These are phyloP conservation scores for Limnephilus lunatus DNA, from an alignment of 2,888 invertebrate species.

Conservation along the genomic window DNA sequence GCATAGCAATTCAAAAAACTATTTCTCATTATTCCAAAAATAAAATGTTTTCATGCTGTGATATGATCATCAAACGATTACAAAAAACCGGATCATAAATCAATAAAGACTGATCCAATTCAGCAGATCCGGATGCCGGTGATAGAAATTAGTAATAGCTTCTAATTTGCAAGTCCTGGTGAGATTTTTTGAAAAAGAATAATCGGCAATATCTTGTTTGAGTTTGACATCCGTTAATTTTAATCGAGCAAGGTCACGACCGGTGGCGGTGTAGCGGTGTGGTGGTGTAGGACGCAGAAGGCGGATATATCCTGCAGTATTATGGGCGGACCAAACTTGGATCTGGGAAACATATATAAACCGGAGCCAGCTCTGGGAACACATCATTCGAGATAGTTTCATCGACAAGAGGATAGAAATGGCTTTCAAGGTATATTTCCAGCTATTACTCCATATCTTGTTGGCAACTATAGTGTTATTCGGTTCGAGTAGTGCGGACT, in stretches of 20 bases:
- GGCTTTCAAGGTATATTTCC: constrained; percentile 60
- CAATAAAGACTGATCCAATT: background rate
- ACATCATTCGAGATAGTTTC: constrained; percentile 60
- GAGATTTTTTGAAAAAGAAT: constrained; percentile 18
- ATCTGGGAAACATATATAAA: constrained; percentile 53
- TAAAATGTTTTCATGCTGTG: background rate
- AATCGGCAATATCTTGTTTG: constrained; percentile 23
- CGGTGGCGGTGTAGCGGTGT: constrained; percentile 21
- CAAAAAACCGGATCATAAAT: constrained; percentile 22
- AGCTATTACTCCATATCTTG: background rate
- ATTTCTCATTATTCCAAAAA: background rate
- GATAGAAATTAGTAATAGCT: background rate
- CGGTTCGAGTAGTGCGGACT: background rate
- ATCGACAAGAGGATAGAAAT: constrained; percentile 57
- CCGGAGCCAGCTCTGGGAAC: constrained; percentile 36
- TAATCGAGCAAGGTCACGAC: constrained; percentile 64
- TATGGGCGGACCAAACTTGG: constrained; percentile 51
- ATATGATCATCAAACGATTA: background rate
- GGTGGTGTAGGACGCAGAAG: constrained; percentile 15
- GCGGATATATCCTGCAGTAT: constrained; percentile 13
- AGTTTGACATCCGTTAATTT: constrained; percentile 55
- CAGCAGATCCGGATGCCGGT: constrained; percentile 22
- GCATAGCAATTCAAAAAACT: background rate
- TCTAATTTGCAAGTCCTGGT: constrained; percentile 28
- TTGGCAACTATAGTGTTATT: background rate